Percentiles rank a stretch among this genome's conserved stretches.
These are phyloP conservation scores for Cladorhizidae sp. DNA, from an alignment of 37 sponge, comb jelly and placozoan genomes.

Conservation along the genomic window DNA sequence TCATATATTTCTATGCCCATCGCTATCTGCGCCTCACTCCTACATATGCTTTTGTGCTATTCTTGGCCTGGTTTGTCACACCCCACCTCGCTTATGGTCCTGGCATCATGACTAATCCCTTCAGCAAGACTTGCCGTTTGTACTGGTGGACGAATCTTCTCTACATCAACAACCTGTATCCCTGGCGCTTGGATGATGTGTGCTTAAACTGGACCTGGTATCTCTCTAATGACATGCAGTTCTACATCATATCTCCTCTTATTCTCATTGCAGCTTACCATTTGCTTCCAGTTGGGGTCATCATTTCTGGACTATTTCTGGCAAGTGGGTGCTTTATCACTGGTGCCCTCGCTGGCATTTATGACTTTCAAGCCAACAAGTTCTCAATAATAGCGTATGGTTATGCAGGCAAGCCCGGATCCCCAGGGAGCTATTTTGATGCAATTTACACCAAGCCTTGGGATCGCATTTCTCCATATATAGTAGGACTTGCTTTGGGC, in stretches of 20 bases:
- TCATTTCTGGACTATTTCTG: slow-evolving; percentile 13
- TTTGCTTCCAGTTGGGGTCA: slow-evolving; percentile 53
- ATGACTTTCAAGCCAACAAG: slow-evolving; percentile 32
- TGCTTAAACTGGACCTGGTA: slow-evolving; percentile 92
- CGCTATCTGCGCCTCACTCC: too few species aligned
- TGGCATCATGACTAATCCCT: not conserved
- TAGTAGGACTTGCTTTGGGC: slow-evolving; percentile 82
- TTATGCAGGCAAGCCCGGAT: not conserved
- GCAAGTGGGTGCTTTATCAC: slow-evolving; percentile 13
- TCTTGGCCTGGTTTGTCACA: slow-evolving; percentile 55
- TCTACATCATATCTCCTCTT: too few species aligned
- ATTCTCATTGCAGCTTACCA: slow-evolving; percentile 61
- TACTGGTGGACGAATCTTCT: too few species aligned
- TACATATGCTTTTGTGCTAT: slow-evolving; percentile 71
- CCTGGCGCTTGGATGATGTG: slow-evolving; percentile 36
- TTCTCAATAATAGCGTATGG: not conserved
- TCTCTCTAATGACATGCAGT: too few species aligned
- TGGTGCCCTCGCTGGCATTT: slow-evolving; percentile 54
- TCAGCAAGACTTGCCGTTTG: slow-evolving; percentile 39
- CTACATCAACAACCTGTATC: too few species aligned
- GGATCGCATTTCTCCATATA: slow-evolving; percentile 68
- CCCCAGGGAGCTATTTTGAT: not conserved
- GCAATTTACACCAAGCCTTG: slow-evolving; percentile 71
- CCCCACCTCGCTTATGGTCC: slow-evolving; percentile 25
- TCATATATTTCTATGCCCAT: slow-evolving; percentile 73